A percentile compares a stretch with the other conserved stretches of the same genome.
phyloP scores from a whole-genome alignment of 2,113 vertebrate species.

The Buteo buteo region DNA sequence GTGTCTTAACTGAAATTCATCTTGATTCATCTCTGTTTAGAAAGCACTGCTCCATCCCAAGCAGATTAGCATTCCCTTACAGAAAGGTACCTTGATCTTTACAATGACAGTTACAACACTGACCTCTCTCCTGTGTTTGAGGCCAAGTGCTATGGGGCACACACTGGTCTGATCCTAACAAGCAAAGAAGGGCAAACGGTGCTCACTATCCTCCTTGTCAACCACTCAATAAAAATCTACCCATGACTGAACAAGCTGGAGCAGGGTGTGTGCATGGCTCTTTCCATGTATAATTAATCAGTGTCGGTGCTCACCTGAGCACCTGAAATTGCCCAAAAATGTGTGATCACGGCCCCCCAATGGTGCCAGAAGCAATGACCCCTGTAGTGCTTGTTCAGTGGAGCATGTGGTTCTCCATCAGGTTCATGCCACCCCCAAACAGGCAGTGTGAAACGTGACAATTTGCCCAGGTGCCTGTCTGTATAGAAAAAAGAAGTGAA shows the following conservation, averaged over 20 bases:
- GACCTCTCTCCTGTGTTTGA: not conserved
- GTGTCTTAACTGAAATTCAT: not conserved
- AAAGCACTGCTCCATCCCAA: not conserved
- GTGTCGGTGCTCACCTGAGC: not conserved
- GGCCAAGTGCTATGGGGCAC: not conserved
- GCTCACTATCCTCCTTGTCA: not conserved
- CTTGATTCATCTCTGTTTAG: not conserved
- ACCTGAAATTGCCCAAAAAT: not conserved
- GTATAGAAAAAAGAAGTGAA: not conserved
- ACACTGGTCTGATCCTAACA: not conserved
- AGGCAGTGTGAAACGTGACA: not conserved
- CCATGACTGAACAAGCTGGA: not conserved
- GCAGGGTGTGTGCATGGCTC: not conserved
- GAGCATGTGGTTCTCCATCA: not conserved
- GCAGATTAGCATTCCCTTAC: not conserved
- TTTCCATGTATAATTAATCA: not conserved
- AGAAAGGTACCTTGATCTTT: not conserved
- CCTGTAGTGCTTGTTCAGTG: not conserved
- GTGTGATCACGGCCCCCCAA: not conserved
- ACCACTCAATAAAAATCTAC: not conserved
- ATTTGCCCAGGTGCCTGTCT: not conserved
- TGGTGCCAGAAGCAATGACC: not conserved
- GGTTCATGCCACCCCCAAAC: not conserved
- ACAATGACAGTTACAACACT: not conserved
- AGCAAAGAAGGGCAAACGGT: not conserved